Conservation (phyloP, 2,113 vertebrate species). For the Coregonus clupeaformis region DNA sequence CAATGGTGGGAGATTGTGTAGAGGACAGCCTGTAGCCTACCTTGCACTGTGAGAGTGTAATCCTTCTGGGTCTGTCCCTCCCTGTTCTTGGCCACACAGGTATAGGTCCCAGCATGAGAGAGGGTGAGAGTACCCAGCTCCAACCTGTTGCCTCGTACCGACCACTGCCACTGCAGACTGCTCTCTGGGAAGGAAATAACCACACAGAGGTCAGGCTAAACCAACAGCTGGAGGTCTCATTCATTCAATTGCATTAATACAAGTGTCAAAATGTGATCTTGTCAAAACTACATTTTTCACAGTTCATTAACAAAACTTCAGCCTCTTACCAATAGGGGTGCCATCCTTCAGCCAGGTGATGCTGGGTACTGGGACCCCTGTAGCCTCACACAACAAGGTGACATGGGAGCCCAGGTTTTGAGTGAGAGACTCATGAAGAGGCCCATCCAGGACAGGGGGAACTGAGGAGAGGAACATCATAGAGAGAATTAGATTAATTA, state of each 20-base stretch:
- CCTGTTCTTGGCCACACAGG: conserved; percentile 75
- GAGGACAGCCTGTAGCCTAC: conserved; percentile 55
- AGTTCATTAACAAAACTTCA: not conserved
- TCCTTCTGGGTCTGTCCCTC: conserved; percentile 71
- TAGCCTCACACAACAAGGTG: conserved; percentile 78
- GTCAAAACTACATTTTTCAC: not conserved
- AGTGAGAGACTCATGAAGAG: conserved; percentile 70
- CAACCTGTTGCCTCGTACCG: conserved; percentile 73
- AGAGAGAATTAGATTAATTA: not conserved
- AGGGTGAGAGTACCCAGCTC: conserved; percentile 83
- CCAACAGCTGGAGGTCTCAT: conserved; percentile 13
- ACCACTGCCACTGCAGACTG: conserved; percentile 71
- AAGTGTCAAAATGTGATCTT: not conserved
- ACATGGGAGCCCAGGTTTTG: conserved; percentile 76
- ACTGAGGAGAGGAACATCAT: conserved; percentile 50
- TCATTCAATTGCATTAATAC: conserved; percentile 9
- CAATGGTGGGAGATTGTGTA: not conserved
- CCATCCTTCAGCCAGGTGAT: conserved; percentile 89
- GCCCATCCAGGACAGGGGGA: conserved; percentile 67
- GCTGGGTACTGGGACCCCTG: conserved; percentile 68
- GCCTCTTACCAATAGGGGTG: conserved; percentile 74
- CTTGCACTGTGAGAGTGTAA: conserved; percentile 79
- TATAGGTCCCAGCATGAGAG: conserved; percentile 82
- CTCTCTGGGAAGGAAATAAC: conserved; percentile 53
- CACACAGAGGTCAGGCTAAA: not conserved